Conservation (phyloP, 2,888 invertebrate genomes). For the Sinelater perroti region DNA sequence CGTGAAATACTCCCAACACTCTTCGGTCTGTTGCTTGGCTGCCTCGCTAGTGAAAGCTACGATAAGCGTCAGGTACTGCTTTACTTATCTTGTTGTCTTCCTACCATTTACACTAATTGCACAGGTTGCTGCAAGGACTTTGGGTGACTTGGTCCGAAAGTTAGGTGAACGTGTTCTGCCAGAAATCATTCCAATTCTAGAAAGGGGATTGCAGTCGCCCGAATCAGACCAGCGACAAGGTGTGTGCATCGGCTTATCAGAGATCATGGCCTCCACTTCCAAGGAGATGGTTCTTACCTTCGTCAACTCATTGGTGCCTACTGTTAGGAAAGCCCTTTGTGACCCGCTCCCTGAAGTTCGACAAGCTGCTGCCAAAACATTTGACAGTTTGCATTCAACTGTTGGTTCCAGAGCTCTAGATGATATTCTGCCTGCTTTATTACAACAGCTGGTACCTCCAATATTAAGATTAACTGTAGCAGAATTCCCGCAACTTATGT, state of each 20-base stretch:
- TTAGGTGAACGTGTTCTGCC: conserved; percentile 96
- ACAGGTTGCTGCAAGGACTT: conserved; percentile 89
- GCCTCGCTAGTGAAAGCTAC: conserved; percentile 94
- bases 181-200: conserved; percentile 97
- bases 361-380: conserved; percentile 94
- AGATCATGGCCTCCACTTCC: conserved; percentile 97
- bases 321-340: conserved; percentile 92
- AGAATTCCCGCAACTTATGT: neutral
- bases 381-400: conserved; percentile 94
- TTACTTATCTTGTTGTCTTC: conserved; percentile 17
- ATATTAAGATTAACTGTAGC: neutral
- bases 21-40: conserved; percentile 90
- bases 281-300: conserved; percentile 93
- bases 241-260: conserved; percentile 96
- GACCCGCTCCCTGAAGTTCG: conserved; percentile 94
- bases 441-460: conserved; percentile 72
- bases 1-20: conserved; percentile 95
- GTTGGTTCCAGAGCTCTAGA: conserved; percentile 94
- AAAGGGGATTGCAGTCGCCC: conserved; percentile 89
- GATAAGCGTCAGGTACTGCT: conserved; percentile 86
- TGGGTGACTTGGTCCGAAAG: conserved; percentile 97
- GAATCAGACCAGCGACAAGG: conserved; percentile 96
- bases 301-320: conserved; percentile 88
- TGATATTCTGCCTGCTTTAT: conserved; percentile 93
- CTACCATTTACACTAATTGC: conserved; percentile 3